These are phyloP conservation scores for Zaprionus obscuricornis DNA, from an alignment of 2,888 invertebrate species.

Conservation along the genomic window DNA sequence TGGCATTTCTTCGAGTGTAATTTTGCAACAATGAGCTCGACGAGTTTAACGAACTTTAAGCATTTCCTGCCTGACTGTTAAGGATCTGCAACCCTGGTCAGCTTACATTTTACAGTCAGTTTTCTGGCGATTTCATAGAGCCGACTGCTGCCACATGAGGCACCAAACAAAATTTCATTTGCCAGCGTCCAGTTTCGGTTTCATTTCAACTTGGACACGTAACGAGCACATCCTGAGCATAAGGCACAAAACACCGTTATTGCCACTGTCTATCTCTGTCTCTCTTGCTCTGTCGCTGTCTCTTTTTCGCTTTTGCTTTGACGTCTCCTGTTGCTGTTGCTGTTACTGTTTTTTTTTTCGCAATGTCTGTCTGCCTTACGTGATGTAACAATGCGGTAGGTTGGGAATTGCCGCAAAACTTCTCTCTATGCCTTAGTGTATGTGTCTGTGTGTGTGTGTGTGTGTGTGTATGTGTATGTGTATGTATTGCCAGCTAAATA, in stretches of 20 bases:
- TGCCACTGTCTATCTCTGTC: slow-evolving; percentile 8
- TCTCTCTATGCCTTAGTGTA: no score
- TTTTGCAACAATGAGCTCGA: slow-evolving; percentile 48
- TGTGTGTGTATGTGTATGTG: slow-evolving; percentile 5
- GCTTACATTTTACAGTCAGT: slow-evolving; percentile 61
- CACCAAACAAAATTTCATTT: no score
- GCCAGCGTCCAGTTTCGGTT: slow-evolving; percentile 73
- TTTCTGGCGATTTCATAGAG: slow-evolving; percentile 58
- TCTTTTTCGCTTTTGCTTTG: neutral
- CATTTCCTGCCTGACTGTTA: slow-evolving; percentile 60
- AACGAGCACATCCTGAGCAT: slow-evolving; percentile 58
- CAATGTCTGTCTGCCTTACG: slow-evolving; percentile 57
- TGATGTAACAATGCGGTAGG: slow-evolving; percentile 75
- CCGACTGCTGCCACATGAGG: slow-evolving; percentile 54
- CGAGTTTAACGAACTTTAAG: slow-evolving; percentile 76
- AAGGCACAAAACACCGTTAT: slow-evolving; percentile 44
- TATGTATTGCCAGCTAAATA: slow-evolving; percentile 61
- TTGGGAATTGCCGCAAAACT: slow-evolving; percentile 60
- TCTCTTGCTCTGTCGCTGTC: no score
- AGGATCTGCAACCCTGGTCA: slow-evolving; percentile 39
- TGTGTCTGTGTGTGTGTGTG: slow-evolving; percentile 7
- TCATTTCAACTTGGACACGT: slow-evolving; percentile 64
- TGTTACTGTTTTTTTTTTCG: slow-evolving; percentile 7
- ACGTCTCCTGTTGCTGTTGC: neutral
- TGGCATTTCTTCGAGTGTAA: slow-evolving; percentile 34